These are phyloP conservation scores for Nomada ruficornis DNA, from an alignment of 2,888 invertebrate genomes.

Conservation along the genomic window DNA sequence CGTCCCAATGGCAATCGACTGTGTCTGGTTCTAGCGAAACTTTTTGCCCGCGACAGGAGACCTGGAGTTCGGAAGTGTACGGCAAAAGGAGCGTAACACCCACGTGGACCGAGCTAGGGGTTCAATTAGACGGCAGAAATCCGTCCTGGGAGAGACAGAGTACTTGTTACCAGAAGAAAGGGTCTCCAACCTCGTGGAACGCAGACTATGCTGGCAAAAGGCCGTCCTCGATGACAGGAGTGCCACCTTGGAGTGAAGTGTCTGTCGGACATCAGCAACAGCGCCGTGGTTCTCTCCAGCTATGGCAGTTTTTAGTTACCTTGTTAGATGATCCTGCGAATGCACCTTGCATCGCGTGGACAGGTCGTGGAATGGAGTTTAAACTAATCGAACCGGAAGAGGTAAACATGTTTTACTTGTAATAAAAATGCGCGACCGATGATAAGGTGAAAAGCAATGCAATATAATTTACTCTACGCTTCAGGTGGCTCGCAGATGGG, in stretches of 20 bases:
- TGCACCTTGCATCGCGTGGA: conserved; percentile 96
- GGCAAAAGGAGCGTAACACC: conserved; percentile 77
- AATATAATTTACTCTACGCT: conserved; percentile 42
- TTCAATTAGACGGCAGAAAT: conserved; percentile 74
- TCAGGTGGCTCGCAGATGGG: conserved; percentile 97
- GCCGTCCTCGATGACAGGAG: conserved; percentile 71
- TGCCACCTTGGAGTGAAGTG: conserved; percentile 78
- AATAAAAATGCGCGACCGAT: neutral
- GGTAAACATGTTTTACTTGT: conserved; percentile 83
- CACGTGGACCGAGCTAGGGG: conserved; percentile 80
- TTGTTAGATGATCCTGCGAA: conserved; percentile 89
- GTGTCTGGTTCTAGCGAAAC: conserved; percentile 59
- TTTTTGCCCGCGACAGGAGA: conserved; percentile 70
- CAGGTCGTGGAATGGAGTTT: conserved; percentile 97
- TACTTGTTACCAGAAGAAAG: conserved; percentile 75
- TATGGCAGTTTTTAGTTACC: conserved; percentile 98
- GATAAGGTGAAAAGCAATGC: neutral
- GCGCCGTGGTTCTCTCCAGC: conserved; percentile 93
- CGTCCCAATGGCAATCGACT: conserved; percentile 75
- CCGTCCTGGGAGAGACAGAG: conserved; percentile 79
- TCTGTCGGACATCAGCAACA: conserved; percentile 84
- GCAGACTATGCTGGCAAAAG: conserved; percentile 75
- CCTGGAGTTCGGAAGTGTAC: conserved; percentile 72
- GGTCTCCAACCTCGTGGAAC: conserved; percentile 77
- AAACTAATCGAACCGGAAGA: conserved; percentile 98